Base-by-base conservation (phyloP, 2,888 invertebrate genomes). In the Dynastes tityus region DNA sequence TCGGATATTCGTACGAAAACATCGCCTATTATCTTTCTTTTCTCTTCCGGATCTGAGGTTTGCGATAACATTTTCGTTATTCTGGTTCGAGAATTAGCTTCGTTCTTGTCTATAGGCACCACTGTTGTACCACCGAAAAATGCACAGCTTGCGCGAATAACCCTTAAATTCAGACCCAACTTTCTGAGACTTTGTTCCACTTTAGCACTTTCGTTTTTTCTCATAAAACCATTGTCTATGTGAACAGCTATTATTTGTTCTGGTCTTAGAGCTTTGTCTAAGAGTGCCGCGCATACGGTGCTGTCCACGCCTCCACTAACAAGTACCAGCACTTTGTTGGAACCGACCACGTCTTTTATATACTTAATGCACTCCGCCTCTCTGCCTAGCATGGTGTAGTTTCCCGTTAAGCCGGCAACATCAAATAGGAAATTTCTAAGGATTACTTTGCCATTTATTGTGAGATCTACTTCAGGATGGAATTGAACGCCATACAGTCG, bases 281-380 rank as follows among this genome's bases (percentile, higher is more conserved):
- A 91, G 80, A 99, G 90, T 29, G 98, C 98, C 37, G 98, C 98
- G 90, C 99, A 99, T 9, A 99, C 99, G n/a, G 99, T 97, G 0
- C 99, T 99, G 90, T 99, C 99, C 4, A 99, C 99, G 37, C 99
- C 99, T 27, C 99, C 99, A 88, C 98, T 98, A 76, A 98, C 94
- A 86, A 98, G 89, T 88, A 97, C 93, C 95, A 98, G 86, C 68
- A 88, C 98, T 93, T 98, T 98, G 87, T 95, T 96, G 84, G 93
- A 93, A 74, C 97, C 97, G 74, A 98, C 98, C 75, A 94, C 93
- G 40, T 97, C 95, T 84, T 92, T 93, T 84, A 99, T 98, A 89
- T 97, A 97, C 86, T 96, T 95, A 85, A 99, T 93, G 90, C 99
- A 99, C 82, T 95, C 93, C 22, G 94, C 92, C 88, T 98, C 97